Conservation (phyloP, 2,797 vertebrate species). For the Gallinago stenura region DNA sequence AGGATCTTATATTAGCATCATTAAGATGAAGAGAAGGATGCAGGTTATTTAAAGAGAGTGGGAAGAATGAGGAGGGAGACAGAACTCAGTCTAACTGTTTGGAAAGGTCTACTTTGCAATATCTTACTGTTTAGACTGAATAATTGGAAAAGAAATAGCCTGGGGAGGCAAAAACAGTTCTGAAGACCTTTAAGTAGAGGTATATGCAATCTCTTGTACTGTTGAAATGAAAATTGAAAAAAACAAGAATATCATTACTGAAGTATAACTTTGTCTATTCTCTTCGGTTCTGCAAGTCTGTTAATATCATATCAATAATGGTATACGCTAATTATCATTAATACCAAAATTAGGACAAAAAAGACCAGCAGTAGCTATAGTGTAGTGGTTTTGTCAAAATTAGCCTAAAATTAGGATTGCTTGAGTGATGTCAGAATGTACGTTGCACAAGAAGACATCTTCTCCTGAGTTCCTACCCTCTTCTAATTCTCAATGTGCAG, state of each 20-base stretch:
- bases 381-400: background rate
- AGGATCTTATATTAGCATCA: background rate
- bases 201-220: background rate
- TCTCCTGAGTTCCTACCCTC: fast-evolving
- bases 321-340: background rate
- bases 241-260: background rate
- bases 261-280: background rate
- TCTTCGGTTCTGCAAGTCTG: background rate
- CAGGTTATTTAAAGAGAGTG: background rate
- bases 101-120: background rate
- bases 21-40: background rate
- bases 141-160: background rate
- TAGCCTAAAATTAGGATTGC: background rate
- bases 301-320: background rate
- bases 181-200: background rate
- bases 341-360: background rate
- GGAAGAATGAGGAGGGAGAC: background rate
- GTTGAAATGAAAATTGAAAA: background rate
- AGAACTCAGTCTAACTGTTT: background rate
- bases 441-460: background rate
- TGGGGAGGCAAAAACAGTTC: background rate
- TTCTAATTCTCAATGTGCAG: background rate
- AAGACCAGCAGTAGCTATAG: background rate
- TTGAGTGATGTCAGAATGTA: background rate
- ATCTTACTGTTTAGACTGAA: background rate